Base-by-base conservation (phyloP, 2,797 vertebrate genomes). In the Pogoniulus pusillus region DNA sequence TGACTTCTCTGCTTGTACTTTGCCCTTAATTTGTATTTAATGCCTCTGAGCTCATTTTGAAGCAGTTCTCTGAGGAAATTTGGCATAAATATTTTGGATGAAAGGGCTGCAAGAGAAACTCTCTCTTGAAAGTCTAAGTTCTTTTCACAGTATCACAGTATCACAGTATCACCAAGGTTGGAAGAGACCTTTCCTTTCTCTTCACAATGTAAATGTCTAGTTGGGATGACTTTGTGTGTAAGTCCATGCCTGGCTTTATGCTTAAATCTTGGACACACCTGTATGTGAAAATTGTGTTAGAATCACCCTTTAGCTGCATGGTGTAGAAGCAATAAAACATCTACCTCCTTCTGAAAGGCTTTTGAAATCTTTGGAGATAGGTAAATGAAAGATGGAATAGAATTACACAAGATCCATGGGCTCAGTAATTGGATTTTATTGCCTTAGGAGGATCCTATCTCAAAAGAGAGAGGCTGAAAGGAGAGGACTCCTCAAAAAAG, bases 391-490 rank as follows among this genome's bases (percentile, higher is more conserved):
- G 85, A 30, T 90, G 85, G 90, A 88, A 88, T 62, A 84, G 47
- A 94, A 87, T 93, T 91, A 76, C 16, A 60, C 16, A 88, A 47
- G 74, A 72, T 91, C 49, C 34, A 30, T 72, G 37, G 53, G 19
- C 32, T 57, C 15, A 30, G n/a, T 88, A 96, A 76, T 81, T 85
- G 77, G 43, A 13, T 93, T 96, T 89, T 90, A 88, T 94, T 91
- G 20, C 63, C 77, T 85, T 70, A 64, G 91, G 96, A 87, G 64
- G 6, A 24, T 89, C 73, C 22, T 62, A 35, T 84, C 87, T 89
- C 79, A 71, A 41, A 91, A 55, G 30, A 13, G 12, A 83, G 34
- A 18, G 23, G 4, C 12, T 34, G 64, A 79, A 69, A 39, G 78
- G 27, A 91, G 16, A 93, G 37, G 82, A 11, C 10, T 17, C 27